Evolutionary conservation across 2,113 vertebrate genomes (phyloP), one percentile per base, ranked within the genome.

Genomic region (Aramus guarauna): DNA sequence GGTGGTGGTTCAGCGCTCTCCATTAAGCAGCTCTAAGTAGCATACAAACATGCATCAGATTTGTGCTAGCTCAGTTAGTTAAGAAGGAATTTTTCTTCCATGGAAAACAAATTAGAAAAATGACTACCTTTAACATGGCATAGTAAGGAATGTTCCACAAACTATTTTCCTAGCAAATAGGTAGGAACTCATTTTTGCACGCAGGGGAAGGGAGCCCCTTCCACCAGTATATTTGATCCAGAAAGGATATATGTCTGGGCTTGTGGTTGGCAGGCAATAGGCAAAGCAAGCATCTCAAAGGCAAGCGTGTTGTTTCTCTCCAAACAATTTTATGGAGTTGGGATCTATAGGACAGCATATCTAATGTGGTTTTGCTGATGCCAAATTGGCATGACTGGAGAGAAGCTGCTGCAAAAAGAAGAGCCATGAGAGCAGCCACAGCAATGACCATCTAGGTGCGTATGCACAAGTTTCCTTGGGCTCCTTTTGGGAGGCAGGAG

Each of bases 11-110:
- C 47, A 12, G 34, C 41, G 55, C 55, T 83, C 11, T 48, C 11
- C 16, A 1, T 62, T 37, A n/a, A 79, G 34, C 24, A 79, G 27
- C 29, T 48, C 48, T 36, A 24, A 39, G 32, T n/a, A n/a, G 37
- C 12, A 12, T 5, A 18, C 0, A 0, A 39, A 32, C 41, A 5
- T 60, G 5, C 56, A 27, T 47, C 5, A 1, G 5, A 30, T 79
- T 64, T 62, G 47, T 74, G n/a, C n/a, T 76, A 30, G 22, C 55
- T n/a, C 59, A 37, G 41, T 55, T 60, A 5, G 0, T 66, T 55
- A 36, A 48, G 15, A 73, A 52, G 26, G 10, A 41, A 8, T 32
- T 69, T 91, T 83, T 36, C 16, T 56, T 92, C 30, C 23, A 77
- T 41, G 29, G 29, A 22, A 20, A 62, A 27, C 37, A 58, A 37